Conservation (phyloP, 2,797 vertebrate genomes). For the Eutrigla gurnardus region DNA sequence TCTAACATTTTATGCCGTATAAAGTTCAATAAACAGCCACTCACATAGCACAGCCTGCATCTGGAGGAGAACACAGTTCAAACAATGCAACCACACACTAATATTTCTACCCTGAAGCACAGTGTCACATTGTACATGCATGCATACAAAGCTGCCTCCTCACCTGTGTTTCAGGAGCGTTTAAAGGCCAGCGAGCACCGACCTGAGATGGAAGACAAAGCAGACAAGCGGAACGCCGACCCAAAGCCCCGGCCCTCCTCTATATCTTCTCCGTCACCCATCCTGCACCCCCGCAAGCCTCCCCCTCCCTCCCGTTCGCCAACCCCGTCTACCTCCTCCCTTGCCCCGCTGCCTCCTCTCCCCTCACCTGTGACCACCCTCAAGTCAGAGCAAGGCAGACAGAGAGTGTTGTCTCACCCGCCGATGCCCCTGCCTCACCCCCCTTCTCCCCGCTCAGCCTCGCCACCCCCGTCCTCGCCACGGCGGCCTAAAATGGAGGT, state of each 20-base stretch:
- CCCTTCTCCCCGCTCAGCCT: constrained; percentile 79
- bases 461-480: constrained; percentile 87
- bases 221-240: constrained; percentile 86
- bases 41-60: constrained; percentile 17
- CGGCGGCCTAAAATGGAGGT: constrained; percentile 90
- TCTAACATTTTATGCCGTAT: not conserved
- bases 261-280: constrained; percentile 73
- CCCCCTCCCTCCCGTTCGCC: constrained; percentile 82
- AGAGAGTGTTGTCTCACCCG: constrained; percentile 85
- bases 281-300: constrained; percentile 88
- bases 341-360: constrained; percentile 86
- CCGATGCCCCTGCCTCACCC: constrained; percentile 79
- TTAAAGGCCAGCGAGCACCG: constrained; percentile 92
- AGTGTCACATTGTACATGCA: constrained; percentile 1
- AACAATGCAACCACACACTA: constrained; percentile 16
- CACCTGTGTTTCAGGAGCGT: constrained; percentile 87
- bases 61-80: constrained; percentile 9
- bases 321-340: constrained; percentile 84
- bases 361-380: constrained; percentile 87
- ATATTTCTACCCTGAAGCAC: constrained; percentile 2
- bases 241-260: constrained; percentile 85
- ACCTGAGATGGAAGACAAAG: constrained; percentile 90
- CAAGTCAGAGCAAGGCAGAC: constrained; percentile 91
- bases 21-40: not conserved
- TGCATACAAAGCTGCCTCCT: not conserved